These are phyloP conservation scores for Heteromormyrus szaboi DNA, from an alignment of 2,797 vertebrate genomes.

Conservation along the genomic window DNA sequence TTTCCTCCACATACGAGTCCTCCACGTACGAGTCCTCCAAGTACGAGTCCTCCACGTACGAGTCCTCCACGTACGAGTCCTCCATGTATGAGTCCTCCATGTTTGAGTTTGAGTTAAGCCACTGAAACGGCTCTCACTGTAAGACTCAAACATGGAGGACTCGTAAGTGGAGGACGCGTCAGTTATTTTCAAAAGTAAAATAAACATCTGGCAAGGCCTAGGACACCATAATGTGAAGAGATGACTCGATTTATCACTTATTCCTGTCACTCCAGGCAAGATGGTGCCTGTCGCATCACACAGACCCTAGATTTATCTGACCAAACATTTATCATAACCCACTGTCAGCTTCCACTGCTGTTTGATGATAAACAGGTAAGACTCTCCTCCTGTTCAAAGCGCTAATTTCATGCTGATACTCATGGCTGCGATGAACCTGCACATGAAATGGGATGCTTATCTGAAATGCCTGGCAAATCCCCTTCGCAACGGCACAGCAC, in stretches of 20 bases:
- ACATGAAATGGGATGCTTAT: not conserved
- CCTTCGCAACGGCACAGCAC: not conserved
- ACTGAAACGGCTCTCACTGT: not conserved
- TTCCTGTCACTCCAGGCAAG: not conserved
- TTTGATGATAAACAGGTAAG: not conserved
- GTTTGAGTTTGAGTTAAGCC: not conserved
- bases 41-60: too few relatives aligned
- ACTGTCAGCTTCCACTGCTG: not conserved
- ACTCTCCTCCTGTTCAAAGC: not conserved
- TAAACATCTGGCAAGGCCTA: not conserved
- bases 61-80: too few relatives aligned
- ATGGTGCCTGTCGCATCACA: not conserved
- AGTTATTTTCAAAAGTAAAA: not conserved
- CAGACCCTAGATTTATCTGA: not conserved
- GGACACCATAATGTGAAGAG: not conserved
- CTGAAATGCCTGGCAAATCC: not conserved
- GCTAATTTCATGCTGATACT: too few relatives aligned
- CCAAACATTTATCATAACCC: not conserved
- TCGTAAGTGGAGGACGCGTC: too few relatives aligned
- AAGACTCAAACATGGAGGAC: not conserved
- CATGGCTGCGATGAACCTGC: not conserved
- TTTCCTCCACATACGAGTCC: not conserved
- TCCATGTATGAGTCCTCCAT: not conserved
- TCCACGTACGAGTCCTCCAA: too few relatives aligned
- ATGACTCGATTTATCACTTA: not conserved